A percentile compares a stretch with the other conserved stretches of the same genome.
Conservation (phyloP, 2,888 invertebrate species). For the Nymphalis c-album region DNA sequence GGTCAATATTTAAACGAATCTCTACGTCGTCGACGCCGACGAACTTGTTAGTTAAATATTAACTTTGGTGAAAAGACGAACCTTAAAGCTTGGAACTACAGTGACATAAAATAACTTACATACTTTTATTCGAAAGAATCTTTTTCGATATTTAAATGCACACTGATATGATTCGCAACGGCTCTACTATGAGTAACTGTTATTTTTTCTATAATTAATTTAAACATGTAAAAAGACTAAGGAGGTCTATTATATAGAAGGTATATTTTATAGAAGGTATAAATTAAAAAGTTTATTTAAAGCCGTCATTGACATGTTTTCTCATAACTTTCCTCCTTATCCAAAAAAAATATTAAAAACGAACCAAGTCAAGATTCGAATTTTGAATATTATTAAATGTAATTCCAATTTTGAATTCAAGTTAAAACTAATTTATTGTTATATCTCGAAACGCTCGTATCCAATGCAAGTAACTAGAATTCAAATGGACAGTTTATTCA, state of each 20-base stretch:
- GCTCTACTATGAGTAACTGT: too few species aligned
- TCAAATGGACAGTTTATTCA: conserved; percentile 40
- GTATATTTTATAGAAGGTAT: too few species aligned
- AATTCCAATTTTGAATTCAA: conserved; percentile 8
- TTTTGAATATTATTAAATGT: conserved; percentile 11
- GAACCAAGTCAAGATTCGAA: conserved; percentile 2
- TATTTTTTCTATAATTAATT: too few species aligned
- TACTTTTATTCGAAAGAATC: too few species aligned
- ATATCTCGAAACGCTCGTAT: conserved; percentile 26
- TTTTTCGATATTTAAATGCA: too few species aligned
- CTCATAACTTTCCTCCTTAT: not conserved
- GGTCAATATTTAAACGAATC: conserved; percentile 37
- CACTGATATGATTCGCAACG: too few species aligned
- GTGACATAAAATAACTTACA: not conserved
- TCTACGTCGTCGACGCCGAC: conserved; percentile 17
- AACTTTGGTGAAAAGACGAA: conserved; percentile 1
- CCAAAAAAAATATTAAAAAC: not conserved
- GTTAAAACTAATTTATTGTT: conserved; percentile 24
- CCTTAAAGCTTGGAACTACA: not conserved
- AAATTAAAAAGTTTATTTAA: not conserved
- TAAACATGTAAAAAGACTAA: too few species aligned
- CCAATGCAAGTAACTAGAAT: conserved; percentile 35
- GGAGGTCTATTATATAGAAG: too few species aligned
- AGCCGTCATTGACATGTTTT: not conserved
- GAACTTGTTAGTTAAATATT: conserved; percentile 7